Conservation (phyloP, 2,113 vertebrate species). For the Callaeas wilsoni region DNA sequence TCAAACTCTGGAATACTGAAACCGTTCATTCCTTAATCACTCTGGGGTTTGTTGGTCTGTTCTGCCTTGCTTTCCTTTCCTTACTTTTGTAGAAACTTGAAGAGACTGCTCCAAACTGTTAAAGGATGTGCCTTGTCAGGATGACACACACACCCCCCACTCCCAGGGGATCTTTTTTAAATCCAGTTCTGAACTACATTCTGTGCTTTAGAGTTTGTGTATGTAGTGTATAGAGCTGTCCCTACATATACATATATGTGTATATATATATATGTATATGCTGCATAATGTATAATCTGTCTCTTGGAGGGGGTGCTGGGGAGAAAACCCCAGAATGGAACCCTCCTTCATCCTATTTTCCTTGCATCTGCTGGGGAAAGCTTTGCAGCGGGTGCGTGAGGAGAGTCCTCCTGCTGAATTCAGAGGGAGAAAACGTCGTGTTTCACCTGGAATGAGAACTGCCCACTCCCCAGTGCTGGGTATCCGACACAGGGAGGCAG, state of each 20-base stretch:
- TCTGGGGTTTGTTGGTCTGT: not conserved
- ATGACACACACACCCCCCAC: not conserved
- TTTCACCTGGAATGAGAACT: not conserved
- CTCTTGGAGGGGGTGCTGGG: not conserved
- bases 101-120: not conserved
- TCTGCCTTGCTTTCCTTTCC: not conserved
- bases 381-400: not conserved
- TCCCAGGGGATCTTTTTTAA: not conserved
- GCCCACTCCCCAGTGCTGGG: not conserved
- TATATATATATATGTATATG: not conserved
- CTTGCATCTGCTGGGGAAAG: not conserved
- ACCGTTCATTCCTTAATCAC: not conserved
- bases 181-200: not conserved
- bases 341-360: not conserved
- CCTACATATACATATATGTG: not conserved
- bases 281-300: not conserved
- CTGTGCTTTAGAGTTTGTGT: constrained; percentile 46
- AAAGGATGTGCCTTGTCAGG: not conserved
- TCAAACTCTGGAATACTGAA: constrained; percentile 41
- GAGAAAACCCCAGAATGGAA: not conserved
- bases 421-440: not conserved
- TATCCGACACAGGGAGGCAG: not conserved
- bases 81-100: constrained; percentile 46
- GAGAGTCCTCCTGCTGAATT: not conserved
- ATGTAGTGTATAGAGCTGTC: not conserved